These are phyloP conservation scores for Paramormyrops kingsleyae DNA, from an alignment of 2,113 vertebrate species.

Conservation along the genomic window DNA sequence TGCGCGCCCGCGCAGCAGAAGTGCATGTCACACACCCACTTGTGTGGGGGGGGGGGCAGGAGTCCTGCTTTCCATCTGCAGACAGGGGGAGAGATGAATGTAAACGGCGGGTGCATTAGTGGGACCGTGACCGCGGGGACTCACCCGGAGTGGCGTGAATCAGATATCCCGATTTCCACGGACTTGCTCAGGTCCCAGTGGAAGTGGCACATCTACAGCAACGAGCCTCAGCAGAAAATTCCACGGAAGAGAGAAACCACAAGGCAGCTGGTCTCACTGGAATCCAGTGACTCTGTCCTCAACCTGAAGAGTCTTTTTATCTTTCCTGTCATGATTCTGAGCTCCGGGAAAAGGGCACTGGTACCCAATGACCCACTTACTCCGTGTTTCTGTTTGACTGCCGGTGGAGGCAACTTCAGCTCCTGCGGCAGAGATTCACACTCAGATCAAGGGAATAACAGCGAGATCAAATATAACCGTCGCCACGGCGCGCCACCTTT, in stretches of 20 bases:
- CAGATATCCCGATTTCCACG: conserved; percentile 27
- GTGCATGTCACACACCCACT: not conserved
- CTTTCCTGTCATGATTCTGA: not conserved
- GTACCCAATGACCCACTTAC: not conserved
- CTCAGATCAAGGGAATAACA: conserved; percentile 3
- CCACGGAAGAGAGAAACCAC: not conserved
- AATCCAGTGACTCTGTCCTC: not conserved
- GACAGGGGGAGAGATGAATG: conserved; percentile 24
- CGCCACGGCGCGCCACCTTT: not conserved
- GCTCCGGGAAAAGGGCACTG: too few relatives aligned
- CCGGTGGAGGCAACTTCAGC: not conserved
- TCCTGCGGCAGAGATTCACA: not conserved
- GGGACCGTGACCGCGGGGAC: conserved; percentile 15
- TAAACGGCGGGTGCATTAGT: conserved; percentile 28
- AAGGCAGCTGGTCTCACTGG: not conserved
- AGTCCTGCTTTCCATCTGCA: conserved; percentile 10
- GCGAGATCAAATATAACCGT: not conserved
- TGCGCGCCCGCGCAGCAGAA: not conserved
- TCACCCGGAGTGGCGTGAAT: conserved; percentile 26
- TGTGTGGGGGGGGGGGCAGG: not conserved
- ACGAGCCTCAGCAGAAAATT: not conserved
- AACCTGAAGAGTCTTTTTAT: not conserved
- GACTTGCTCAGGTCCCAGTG: not conserved
- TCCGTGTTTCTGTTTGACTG: not conserved
- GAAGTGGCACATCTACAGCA: not conserved